Conservation (phyloP, 1,140 invertebrate species). For the Cyphomyrmex costatus region DNA sequence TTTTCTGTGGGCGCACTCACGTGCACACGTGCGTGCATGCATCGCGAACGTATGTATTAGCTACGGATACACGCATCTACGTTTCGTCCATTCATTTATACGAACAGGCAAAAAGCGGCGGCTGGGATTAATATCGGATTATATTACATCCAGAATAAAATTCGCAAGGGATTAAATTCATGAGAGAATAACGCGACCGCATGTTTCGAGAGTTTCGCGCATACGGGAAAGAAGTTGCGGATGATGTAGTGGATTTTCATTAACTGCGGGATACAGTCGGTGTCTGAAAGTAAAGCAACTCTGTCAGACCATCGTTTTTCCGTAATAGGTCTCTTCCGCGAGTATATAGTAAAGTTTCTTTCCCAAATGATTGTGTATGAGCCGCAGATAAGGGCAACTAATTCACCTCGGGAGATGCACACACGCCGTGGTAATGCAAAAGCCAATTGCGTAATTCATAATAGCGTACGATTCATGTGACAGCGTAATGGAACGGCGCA, state of each 20-base stretch:
- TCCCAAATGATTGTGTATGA: not conserved
- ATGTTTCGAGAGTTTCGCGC: not conserved
- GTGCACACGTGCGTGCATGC: not conserved
- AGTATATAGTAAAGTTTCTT: not conserved
- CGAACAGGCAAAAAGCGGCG: not conserved
- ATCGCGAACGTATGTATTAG: not conserved
- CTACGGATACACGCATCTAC: not conserved
- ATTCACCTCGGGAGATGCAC: not conserved
- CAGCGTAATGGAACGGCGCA: slow-evolving; percentile 49
- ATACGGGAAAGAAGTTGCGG: not conserved
- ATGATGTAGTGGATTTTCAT: slow-evolving; percentile 35
- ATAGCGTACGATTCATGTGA: slow-evolving; percentile 30
- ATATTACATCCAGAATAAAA: slow-evolving; percentile 45
- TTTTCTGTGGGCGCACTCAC: not conserved
- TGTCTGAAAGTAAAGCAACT: not conserved
- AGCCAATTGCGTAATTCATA: slow-evolving; percentile 47
- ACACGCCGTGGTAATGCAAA: not conserved
- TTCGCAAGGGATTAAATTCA: slow-evolving; percentile 56
- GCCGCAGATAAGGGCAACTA: not conserved
- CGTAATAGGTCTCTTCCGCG: not conserved
- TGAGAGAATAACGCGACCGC: not conserved
- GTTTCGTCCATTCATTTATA: slow-evolving; percentile 18
- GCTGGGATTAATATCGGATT: slow-evolving; percentile 43
- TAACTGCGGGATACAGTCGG: not conserved
- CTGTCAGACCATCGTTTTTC: slow-evolving; percentile 13